These are phyloP conservation scores for Enteromius viviparus DNA, from an alignment of 2,797 vertebrate genomes.

Conservation along the genomic window DNA sequence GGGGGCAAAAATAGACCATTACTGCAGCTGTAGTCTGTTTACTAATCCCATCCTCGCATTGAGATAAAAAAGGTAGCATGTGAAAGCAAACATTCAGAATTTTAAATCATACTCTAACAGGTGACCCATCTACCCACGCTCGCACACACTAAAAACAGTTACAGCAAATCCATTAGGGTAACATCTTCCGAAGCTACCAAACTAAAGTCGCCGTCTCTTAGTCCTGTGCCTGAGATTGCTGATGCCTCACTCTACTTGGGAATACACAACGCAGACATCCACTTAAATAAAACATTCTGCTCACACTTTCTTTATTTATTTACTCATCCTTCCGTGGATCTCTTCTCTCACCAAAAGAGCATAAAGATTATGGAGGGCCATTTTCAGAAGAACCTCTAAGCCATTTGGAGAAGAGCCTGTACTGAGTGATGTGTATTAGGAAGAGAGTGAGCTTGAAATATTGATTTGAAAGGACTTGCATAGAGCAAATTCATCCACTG, in stretches of 20 bases:
- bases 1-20: not conserved
- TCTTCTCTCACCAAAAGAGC: constrained; percentile 63
- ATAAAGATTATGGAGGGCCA: constrained; percentile 64
- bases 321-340: constrained; percentile 74
- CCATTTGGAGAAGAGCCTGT: constrained; percentile 72
- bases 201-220: constrained; percentile 20
- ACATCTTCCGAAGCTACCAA: constrained; percentile 58
- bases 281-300: constrained; percentile 77
- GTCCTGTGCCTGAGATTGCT: constrained; percentile 58
- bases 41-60: not conserved
- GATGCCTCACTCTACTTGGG: constrained; percentile 63
- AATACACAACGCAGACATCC: constrained; percentile 55
- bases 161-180: constrained; percentile 50
- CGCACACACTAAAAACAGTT: constrained; percentile 17
- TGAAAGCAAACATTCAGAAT: constrained; percentile 23
- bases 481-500: constrained; percentile 66
- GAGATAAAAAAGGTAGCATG: not conserved
- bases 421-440: constrained; percentile 36
- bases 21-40: not conserved
- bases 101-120: constrained; percentile 21
- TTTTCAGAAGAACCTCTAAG: constrained; percentile 62
- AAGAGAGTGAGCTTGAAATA: constrained; percentile 72
- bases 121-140: not conserved
- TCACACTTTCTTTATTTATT: constrained; percentile 76
- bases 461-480: constrained; percentile 75